Evolutionary conservation across 2,113 vertebrate species (phyloP), one percentile per base, ranked within the genome.

Genomic region (Antechinus stuartii): DNA sequence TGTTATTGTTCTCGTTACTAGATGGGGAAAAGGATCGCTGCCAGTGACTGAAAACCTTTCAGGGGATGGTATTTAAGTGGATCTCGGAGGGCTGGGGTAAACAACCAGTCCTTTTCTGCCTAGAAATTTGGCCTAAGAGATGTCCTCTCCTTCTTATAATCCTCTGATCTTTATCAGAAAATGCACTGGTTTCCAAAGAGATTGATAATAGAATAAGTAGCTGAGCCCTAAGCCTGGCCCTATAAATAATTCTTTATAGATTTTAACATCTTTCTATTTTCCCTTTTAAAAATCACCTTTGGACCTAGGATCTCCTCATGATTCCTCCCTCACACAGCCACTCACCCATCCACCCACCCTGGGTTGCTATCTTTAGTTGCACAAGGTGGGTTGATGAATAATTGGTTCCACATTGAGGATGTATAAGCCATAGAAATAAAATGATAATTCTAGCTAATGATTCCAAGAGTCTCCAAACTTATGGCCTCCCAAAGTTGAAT

Each of bases 311-410:
- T 50, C 2, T 84, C 46, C 49, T 92, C 24, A 47, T 49, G 30
- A 90, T 56, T 95, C 42, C 92, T 53, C 25, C 54, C 92, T 53
- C 91, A 91, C 24, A 92, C 3, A 91, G 30, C 27, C 26, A 68
- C 50, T 96, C 54, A 84, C 23, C 54, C 26, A 91, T 53, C 95
- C 94, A 84, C 92, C 89, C 92, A 93, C 95, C 25, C 42, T 26
- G 68, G 96, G 46, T 42, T 84, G 19, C 93, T 94, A 90, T 94
- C 97, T 95, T 96, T 61, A 91, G 94, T 49, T 91, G 55, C n/a
- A 84, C 27, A 35, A 7, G 6, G 53, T 92, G 47, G n/a, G 24
- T n/a, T 24, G 27, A 9, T 7, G 50, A 61, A 25, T 2, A 93
- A 94, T 95, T 76, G 95, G 92, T 27, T 94, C n/a, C 26, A 94